These are phyloP conservation scores for Taeniopygia guttata DNA, from an alignment of 2,797 vertebrate species.

Conservation along the genomic window DNA sequence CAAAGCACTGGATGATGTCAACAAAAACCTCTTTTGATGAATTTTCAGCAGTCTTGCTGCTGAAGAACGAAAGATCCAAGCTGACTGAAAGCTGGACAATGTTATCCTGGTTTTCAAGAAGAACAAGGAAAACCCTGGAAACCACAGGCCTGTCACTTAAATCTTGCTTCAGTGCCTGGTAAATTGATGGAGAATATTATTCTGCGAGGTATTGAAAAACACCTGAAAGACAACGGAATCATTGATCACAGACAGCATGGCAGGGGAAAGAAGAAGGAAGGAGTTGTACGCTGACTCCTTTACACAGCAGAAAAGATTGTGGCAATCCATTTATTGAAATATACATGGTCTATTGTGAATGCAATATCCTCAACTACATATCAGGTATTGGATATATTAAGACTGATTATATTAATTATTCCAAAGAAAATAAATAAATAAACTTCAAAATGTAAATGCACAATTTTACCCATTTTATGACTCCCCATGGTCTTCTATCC, in stretches of 20 bases:
- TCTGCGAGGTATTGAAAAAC: background rate
- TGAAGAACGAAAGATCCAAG: background rate
- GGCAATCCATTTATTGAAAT: background rate
- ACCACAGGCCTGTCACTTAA: background rate
- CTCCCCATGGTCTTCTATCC: accelerated
- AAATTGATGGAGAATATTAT: background rate
- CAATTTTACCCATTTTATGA: background rate
- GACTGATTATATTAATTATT: background rate
- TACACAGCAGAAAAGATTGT: background rate
- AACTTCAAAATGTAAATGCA: background rate
- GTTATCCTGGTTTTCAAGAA: background rate
- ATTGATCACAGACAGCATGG: background rate
- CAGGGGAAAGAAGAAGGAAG: background rate
- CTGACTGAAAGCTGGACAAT: background rate
- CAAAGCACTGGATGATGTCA: accelerated
- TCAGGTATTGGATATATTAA: background rate
- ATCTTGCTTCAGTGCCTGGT: background rate
- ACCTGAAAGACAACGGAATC: background rate
- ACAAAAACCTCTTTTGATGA: accelerated
- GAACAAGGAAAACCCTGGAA: background rate
- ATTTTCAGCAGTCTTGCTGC: background rate
- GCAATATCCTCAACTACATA: background rate
- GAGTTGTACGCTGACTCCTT: background rate
- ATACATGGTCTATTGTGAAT: accelerated
- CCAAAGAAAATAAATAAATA: background rate